Percentiles rank a stretch among this genome's conserved stretches.
phyloP scores from a whole-genome alignment of 1,140 invertebrate species.

The Polypedilum vanderplanki region DNA sequence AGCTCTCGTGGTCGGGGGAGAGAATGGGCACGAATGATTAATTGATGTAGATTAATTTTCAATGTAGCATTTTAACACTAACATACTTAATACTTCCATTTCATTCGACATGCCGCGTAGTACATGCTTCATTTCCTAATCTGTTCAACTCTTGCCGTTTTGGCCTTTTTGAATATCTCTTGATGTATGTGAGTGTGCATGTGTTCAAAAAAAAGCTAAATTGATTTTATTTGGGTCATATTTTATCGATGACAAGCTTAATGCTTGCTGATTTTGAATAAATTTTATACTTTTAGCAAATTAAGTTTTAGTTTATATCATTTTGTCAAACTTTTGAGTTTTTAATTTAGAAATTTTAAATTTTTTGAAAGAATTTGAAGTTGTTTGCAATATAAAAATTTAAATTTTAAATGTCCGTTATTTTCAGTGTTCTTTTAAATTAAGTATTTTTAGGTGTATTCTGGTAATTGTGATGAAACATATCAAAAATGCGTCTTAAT shows the following conservation, averaged over 20 bases:
- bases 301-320: too few species aligned
- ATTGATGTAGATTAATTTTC: conserved; percentile 19
- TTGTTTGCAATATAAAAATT: too few species aligned
- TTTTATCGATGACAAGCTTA: conserved; percentile 18
- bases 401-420: too few species aligned
- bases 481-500: neutral
- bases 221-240: conserved; percentile 19
- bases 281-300: too few species aligned
- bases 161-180: neutral
- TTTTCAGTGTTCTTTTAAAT: too few species aligned
- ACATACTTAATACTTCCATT: conserved; percentile 16
- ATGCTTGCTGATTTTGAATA: neutral
- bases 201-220: neutral
- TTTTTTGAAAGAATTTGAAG: too few species aligned
- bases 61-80: conserved; percentile 19
- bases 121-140: neutral
- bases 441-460: too few species aligned
- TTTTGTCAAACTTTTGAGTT: too few species aligned
- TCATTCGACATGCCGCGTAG: conserved; percentile 16
- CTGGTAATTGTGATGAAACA: neutral
- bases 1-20: too few species aligned
- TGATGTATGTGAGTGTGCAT: neutral
- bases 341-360: too few species aligned
- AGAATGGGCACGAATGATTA: neutral
- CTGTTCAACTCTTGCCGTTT: too few species aligned